A percentile compares a stretch with the other conserved stretches of the same genome.
Evolutionary conservation across 1,140 invertebrate genomes (phyloP).

Genomic region (Lepidostoma basale): DNA sequence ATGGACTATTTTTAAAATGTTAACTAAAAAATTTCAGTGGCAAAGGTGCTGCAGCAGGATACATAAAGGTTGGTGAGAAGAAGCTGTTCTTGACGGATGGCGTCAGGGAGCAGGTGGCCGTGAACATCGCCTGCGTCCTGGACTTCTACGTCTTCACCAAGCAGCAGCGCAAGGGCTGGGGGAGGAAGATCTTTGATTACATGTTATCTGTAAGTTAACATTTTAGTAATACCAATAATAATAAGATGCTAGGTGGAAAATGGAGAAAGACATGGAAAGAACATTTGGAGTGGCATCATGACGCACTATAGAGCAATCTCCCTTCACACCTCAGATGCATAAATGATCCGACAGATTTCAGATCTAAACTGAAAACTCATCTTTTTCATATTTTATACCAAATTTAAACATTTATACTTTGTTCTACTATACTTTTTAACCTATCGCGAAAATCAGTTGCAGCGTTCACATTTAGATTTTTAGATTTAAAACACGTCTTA

Average conservation of each 20-base stretch:
- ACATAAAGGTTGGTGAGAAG: conserved; percentile 41
- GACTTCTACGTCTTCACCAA: conserved; percentile 40
- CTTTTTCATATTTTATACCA: no score
- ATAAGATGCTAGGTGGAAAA: not conserved
- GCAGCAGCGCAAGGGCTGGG: conserved; percentile 44
- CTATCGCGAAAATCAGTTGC: no score
- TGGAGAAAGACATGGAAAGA: no score
- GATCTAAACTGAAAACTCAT: no score
- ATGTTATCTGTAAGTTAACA: conserved; percentile 33
- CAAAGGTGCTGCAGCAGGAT: conserved; percentile 35
- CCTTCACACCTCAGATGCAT: no score
- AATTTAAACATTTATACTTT: no score
- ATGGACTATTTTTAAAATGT: no score
- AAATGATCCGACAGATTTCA: no score
- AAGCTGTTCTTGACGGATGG: conserved; percentile 43
- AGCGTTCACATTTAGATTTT: no score
- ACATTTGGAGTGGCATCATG: not conserved
- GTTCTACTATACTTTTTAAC: no score
- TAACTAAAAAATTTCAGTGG: conserved; percentile 38
- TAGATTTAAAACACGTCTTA: no score
- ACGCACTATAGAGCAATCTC: not conserved
- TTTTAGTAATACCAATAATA: no score
- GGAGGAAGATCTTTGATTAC: conserved; percentile 37
- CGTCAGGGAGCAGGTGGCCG: conserved; percentile 31
- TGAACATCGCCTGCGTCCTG: conserved; percentile 38